Percentiles rank a stretch among this genome's conserved stretches.
phyloP scores from a whole-genome alignment of 2,113 vertebrate species.

The Dipodomys merriami region DNA sequence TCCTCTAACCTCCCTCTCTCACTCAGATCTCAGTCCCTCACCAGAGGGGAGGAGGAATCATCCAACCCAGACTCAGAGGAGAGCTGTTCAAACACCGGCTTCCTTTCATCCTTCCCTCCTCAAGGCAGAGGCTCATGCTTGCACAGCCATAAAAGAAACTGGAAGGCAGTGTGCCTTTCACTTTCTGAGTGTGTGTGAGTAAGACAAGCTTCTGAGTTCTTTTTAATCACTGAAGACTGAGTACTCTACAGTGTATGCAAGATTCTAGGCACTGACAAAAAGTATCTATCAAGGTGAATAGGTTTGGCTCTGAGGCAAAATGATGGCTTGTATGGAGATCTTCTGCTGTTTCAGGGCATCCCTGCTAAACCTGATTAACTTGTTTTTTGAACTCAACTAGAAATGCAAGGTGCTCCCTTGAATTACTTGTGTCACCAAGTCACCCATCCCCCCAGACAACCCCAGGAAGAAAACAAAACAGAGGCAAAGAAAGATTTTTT shows the following conservation, averaged over 20 bases:
- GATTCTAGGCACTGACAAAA: background rate
- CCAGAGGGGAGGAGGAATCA: background rate
- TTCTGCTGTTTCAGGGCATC: background rate
- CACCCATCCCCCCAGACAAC: background rate
- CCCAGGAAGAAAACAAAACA: slow-evolving; percentile 30
- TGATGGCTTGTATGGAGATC: background rate
- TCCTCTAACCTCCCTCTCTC: background rate
- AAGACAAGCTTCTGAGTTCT: background rate
- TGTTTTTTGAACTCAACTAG: background rate
- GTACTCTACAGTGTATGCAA: background rate
- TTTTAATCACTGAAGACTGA: background rate
- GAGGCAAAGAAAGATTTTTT: background rate
- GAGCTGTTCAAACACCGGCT: background rate
- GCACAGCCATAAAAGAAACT: background rate
- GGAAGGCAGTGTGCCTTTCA: background rate
- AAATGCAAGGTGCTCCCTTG: background rate
- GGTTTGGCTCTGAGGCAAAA: slow-evolving; percentile 5
- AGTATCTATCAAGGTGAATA: background rate
- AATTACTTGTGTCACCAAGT: background rate
- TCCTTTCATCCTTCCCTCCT: background rate
- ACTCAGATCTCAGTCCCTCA: background rate
- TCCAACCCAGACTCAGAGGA: background rate
- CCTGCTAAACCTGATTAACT: background rate
- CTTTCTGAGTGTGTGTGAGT: background rate
- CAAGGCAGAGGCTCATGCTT: background rate